Base-by-base conservation (phyloP, 2,113 vertebrate species). In the Butorides virescens region DNA sequence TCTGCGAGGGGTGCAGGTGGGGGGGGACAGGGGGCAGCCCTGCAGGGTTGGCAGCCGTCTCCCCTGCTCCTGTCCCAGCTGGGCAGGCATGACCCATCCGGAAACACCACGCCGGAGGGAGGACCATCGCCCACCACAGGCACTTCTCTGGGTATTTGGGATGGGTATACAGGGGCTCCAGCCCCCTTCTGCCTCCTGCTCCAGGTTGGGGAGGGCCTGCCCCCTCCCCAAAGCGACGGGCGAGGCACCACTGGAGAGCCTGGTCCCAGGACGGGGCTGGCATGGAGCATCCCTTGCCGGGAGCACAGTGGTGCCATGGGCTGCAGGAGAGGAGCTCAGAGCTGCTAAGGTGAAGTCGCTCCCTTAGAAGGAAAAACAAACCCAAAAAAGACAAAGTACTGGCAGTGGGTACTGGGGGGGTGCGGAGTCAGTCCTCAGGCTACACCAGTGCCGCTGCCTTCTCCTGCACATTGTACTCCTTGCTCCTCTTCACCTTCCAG, bases 401-500 rank as follows among this genome's bases (percentile, higher is more conserved):
- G 70, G 58, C 82, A 58, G 94, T 73, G 91, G 79, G 88, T 88
- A 74, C 32, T 3, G 42, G n/a, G 20, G 86, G 83, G 37, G 19
- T 37, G 73, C 3, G 1, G 44, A 76, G 71, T 46, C 85, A 37
- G 71, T 91, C 86, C 63, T 65, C 0, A 2, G 71, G 78, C 97
- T 98, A 98, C 93, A 98, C 97, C 94, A 98, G 94, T 50, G 93
- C 96, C 0, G 86, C 98, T 1, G 98, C 96, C 75, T 97, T 99
- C 91, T 99, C 99, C 93, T 99, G 99, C 94, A 99, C 98, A 2
- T 98, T 98, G 97, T 99, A 99, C 91, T 99, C 98, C 86, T 98
- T 98, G 80, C 98, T 99, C 74, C 97, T 99, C 90, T 98, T 98
- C 94, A 98, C 98, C 87, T 98, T 99, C 99, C 99, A 99, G 71